Evolutionary conservation across 2,888 invertebrate genomes (phyloP), one percentile per base, ranked within the genome.

Genomic region (Busseola fusca): DNA sequence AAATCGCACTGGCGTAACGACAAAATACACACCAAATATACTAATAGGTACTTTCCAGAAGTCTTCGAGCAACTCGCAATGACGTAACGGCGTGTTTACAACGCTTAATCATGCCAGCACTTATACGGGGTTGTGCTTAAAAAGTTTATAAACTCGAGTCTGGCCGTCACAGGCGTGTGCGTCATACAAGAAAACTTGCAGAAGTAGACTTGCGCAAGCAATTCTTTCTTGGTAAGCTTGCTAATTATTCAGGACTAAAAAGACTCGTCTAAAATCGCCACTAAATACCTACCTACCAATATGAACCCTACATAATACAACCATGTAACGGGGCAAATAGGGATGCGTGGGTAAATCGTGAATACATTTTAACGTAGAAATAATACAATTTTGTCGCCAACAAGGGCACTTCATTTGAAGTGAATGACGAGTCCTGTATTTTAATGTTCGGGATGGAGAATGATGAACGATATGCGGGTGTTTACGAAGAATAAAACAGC

Each of bases 41-140:
- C n/a, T n/a, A n/a, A n/a, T n/a, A n/a, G 45, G 10, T n/a, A 27
- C 40, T 67, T 50, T 50, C 27, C 10, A 64, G 21, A 9, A 67
- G 21, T 64, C 14, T 48, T 27, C 12, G 37, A 50, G 7, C n/a
- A n/a, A 50, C 37, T n/a, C 21, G 37, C 37, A 27, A 48, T 50
- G 67, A 48, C 66, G 37, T 66, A 50, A 12, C 16, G 34, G 4
- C 67, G 21, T 64, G 6, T 18, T 34, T 12, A 63, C 63, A 63
- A 52, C 30, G 16, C n/a, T 34, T 34, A 52, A n/a, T 63, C 30
- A 52, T 63, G n/a, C 30, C 52, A 34, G n/a, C 34, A 63, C 18
- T 52, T 63, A n/a, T 63, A 54, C n/a, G 34, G 63, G 34, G n/a
- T 21, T 9, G 30, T n/a, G 18, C n/a, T 63, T 52, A 52, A 63